Conservation (phyloP, 2,797 vertebrate genomes). For the Halcyon smyrnensis region DNA sequence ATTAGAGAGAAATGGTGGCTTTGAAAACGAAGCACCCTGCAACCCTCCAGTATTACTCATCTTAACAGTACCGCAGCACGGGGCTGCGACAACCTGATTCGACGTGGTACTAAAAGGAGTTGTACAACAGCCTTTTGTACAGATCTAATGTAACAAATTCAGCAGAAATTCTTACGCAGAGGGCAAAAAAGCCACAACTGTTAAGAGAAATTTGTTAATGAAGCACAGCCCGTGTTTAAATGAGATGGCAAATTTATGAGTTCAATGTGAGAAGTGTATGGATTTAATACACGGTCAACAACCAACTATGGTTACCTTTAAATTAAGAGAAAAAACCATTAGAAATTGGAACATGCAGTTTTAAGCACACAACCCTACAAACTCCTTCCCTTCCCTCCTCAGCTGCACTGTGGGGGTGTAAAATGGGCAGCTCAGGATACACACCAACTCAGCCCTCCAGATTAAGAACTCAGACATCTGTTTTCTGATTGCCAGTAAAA, state of each 20-base stretch:
- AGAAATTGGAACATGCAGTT: neutral
- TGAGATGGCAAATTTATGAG: neutral
- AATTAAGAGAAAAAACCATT: neutral
- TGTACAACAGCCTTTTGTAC: neutral
- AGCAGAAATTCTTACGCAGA: neutral
- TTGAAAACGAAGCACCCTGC: neutral
- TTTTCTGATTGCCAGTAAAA: neutral
- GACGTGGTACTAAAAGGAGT: neutral
- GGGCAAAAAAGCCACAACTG: neutral
- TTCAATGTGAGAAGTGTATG: neutral
- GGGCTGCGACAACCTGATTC: neutral
- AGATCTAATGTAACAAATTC: neutral
- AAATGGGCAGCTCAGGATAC: neutral
- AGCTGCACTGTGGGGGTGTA: neutral
- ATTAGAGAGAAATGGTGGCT: neutral
- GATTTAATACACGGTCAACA: neutral
- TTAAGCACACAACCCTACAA: neutral
- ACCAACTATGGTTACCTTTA: neutral
- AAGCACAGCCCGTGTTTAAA: neutral
- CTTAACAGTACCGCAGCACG: neutral
- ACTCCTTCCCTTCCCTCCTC: neutral
- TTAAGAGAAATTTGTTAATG: neutral
- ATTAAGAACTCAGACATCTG: neutral
- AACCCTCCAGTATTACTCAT: neutral
- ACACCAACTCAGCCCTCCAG: neutral